These are phyloP conservation scores for Nemoura dubitans DNA, from an alignment of 2,888 invertebrate species.

Conservation along the genomic window DNA sequence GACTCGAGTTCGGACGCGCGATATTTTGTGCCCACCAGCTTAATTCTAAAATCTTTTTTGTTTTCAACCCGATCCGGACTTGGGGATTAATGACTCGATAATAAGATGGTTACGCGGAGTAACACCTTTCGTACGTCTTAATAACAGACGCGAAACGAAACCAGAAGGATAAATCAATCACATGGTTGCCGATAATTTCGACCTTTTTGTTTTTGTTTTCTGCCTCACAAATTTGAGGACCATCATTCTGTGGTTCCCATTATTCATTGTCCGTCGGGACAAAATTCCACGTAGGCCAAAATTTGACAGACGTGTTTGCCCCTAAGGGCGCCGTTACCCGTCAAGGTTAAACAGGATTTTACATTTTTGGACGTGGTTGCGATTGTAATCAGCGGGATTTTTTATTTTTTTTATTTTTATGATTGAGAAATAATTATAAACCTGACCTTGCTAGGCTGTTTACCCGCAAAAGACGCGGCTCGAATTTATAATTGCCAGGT, in stretches of 20 bases:
- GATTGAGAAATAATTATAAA: background rate
- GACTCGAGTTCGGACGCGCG: background rate
- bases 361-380: background rate
- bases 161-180: slow-evolving; percentile 3
- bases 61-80: background rate
- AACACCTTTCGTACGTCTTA: background rate
- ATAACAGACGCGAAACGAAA: background rate
- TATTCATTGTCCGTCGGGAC: background rate
- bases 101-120: background rate
- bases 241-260: background rate
- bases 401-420: background rate
- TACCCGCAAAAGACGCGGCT: background rate
- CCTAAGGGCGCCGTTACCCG: background rate
- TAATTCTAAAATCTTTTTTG: too few relatives aligned
- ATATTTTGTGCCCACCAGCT: too few relatives aligned
- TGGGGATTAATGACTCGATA: background rate
- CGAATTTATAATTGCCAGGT: background rate
- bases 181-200: background rate
- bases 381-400: background rate
- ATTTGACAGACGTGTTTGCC: background rate
- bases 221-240: background rate
- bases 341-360: background rate
- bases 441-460: background rate
- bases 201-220: too few relatives aligned
- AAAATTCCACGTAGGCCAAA: background rate